Base-by-base conservation (phyloP, 2,113 vertebrate genomes). In the Chlamydotis undulata region DNA sequence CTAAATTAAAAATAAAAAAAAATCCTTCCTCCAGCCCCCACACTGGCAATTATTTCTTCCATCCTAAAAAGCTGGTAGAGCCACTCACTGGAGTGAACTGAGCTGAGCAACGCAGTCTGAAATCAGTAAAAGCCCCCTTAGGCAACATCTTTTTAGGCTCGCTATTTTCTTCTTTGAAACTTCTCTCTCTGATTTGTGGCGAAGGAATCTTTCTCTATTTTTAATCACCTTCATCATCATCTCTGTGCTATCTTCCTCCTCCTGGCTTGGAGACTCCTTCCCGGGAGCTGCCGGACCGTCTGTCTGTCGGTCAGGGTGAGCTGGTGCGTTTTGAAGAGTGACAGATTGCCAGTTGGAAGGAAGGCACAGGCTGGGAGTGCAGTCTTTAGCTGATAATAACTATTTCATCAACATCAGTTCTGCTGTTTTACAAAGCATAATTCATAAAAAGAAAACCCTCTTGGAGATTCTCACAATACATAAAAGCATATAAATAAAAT, bases 401-500 rank as follows among this genome's bases (percentile, higher is more conserved):
- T 97, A 95, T 95, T 97, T 96, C 96, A 96, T 96, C 96, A 81
- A 10, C 93, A 91, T 89, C 87, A 37, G 37, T 25, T 83, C 90
- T 95, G 76, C 92, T 83, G 91, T 91, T 97, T 97, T 96, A 95
- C 96, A 96, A 96, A 97, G 88, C 6, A 64, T 95, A 96, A 97
- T 92, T 97, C 97, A 96, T 82, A 90, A 94, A 95, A 97, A 95
- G 91, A 95, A 94, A 97, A 91, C 77, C 60, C 93, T 97, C 78
- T 94, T n/a, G 26, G 96, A 97, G 93, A 74, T 91, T 95, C 91
- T 97, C 90, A 93, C 94, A 95, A 91, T 95, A 95, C 91, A 95
- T 97, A 97, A 97, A 97, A 97, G 97, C 93, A 91, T 85, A 94
- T 94, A 96, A 97, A 98, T 98, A 96, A 98, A 98, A 98, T 96